Conservation (phyloP, 1,140 invertebrate genomes). For the Hestina assimilis region DNA sequence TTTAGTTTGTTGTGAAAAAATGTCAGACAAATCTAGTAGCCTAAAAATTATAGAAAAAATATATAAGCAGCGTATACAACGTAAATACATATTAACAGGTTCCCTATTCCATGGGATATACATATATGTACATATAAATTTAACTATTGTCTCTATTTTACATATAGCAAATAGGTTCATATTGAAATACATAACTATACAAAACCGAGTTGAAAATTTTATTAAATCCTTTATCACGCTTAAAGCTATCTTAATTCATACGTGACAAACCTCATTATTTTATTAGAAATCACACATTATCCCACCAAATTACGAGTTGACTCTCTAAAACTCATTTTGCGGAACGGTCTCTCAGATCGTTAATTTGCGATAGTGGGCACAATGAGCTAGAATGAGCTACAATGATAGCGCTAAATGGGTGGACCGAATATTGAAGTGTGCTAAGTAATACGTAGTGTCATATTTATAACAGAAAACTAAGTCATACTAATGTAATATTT, state of each 20-base stretch:
- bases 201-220: conserved; percentile 3
- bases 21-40: too few species aligned
- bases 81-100: too few species aligned
- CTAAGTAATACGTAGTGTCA: conserved; percentile 2
- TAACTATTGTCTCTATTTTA: too few species aligned
- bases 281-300: conserved; percentile 34
- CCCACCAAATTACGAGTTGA: conserved; percentile 33
- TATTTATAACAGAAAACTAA: conserved; percentile 5
- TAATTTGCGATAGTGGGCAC: conserved; percentile 56
- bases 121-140: too few species aligned
- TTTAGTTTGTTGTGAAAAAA: too few species aligned
- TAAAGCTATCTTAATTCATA: background rate
- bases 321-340: conserved; percentile 39
- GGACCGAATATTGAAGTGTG: conserved; percentile 36
- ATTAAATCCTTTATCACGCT: background rate
- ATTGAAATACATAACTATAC: too few species aligned
- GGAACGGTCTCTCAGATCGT: conserved; percentile 43
- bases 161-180: too few species aligned
- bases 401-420: conserved; percentile 45
- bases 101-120: too few species aligned
- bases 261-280: conserved; percentile 17
- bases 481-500: too few species aligned
- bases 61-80: too few species aligned
- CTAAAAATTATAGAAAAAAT: too few species aligned
- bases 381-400: conserved; percentile 38